Percentiles rank a stretch among this genome's conserved stretches.
Evolutionary conservation across 1,140 invertebrate genomes (phyloP).

Genomic region (Dinothrombium tinctorium): DNA sequence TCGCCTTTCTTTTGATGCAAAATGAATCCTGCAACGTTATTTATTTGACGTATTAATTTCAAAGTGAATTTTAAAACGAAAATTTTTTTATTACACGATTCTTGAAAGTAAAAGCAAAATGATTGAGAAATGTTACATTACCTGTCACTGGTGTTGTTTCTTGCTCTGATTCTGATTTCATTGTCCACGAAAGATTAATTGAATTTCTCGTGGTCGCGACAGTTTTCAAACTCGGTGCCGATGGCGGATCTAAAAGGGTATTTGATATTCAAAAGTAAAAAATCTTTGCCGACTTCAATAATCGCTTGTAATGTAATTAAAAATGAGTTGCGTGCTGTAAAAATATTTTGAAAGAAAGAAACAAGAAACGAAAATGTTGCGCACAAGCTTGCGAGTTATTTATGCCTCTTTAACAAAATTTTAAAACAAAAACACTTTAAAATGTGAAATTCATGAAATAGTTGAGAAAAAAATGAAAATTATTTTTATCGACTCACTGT

Average conservation of each 20-base stretch:
- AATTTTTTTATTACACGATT: slow-evolving; percentile 11
- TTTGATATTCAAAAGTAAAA: no score
- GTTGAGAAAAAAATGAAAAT: no score
- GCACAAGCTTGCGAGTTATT: no score
- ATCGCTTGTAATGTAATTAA: no score
- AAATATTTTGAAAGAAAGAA: no score
- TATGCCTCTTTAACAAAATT: no score
- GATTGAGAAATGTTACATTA: neutral
- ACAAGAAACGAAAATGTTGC: no score
- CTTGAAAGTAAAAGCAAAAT: neutral
- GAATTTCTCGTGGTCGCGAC: slow-evolving; percentile 11
- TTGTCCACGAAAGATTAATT: slow-evolving; percentile 13
- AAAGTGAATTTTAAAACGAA: slow-evolving; percentile 9
- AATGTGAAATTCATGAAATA: no score
- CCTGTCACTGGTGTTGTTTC: neutral
- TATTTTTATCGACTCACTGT: no score
- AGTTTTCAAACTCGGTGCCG: slow-evolving; percentile 11
- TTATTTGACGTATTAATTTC: neutral
- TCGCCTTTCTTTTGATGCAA: slow-evolving; percentile 24
- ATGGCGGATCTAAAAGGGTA: slow-evolving; percentile 17
- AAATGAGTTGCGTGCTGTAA: no score
- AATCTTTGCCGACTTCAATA: no score
- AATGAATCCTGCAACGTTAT: slow-evolving; percentile 20
- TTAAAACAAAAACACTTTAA: no score
- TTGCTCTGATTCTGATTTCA: neutral